phyloP scores from a whole-genome alignment of 2,888 invertebrate genomes.

The Rhagonycha lutea region DNA sequence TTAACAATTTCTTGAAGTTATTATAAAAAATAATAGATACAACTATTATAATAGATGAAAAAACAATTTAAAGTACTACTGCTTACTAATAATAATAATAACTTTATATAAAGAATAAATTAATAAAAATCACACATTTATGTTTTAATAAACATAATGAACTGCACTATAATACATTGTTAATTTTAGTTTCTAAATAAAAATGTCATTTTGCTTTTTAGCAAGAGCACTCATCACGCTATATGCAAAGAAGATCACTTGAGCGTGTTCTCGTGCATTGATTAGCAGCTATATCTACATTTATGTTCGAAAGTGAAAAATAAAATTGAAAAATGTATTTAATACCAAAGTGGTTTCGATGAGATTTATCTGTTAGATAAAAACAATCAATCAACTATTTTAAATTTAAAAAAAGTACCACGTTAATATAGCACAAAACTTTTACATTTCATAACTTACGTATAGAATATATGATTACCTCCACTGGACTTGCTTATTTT shows the following conservation, averaged over 20 bases:
- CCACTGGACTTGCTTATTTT: constrained; percentile 43
- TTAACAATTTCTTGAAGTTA: background rate
- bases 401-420: background rate
- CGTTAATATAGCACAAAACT: background rate
- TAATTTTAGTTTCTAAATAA: background rate
- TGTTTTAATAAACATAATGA: background rate
- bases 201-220: background rate
- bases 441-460: constrained; percentile 12
- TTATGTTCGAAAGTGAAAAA: background rate
- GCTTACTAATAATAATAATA: background rate
- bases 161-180: background rate
- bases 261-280: background rate
- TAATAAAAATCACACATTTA: background rate
- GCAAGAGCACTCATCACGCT: background rate
- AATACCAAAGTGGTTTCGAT: background rate
- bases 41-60: background rate
- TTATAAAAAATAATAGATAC: background rate
- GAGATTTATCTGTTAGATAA: background rate
- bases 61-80: background rate
- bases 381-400: background rate
- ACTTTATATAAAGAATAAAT: too few relatives aligned
- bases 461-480: constrained; percentile 21
- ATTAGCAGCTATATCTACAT: background rate
- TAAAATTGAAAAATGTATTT: background rate
- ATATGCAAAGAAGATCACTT: background rate